Base-by-base conservation (phyloP, 1,140 invertebrate genomes). In the Stegodyphus dumicola region DNA sequence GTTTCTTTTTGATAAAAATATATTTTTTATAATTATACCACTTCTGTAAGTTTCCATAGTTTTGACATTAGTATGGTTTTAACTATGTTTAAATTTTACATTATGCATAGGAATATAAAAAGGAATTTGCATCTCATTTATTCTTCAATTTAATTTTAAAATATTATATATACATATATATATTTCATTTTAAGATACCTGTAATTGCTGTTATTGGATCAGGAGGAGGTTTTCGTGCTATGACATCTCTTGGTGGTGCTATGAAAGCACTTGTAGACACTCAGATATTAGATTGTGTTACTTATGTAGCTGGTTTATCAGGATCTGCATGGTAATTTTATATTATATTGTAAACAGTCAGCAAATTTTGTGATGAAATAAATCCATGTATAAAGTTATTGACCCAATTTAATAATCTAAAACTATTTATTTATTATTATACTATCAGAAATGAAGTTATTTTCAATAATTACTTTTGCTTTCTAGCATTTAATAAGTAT, bases 201-300 rank as follows among this genome's bases (percentile, higher is more conserved):
- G 89, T 89, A 9, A 89, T 92, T 17, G 91, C 89, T 10, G 88
- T 92, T 33, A 89, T 92, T n/a, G 92, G 91, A 0, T 92, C 91
- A 13, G 92, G 92, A 15, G 92, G 92, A 9, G 92, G 92, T 7
- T 92, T 92, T 88, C 90, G 92, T 10, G 92, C 92, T 17, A 91
- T 92, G 91, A 90, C 90, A 53, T 91, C 89, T 11, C 88, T 91
- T 33, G 90, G 91, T 88, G 92, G 91, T 6, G 92, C 90, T 7
- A 88, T 92, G 60, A 92, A 92, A 83, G 92, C 91, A 2, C 85
- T 92, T 11, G 85, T 89, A 10, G 90, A 91, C 48, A 88, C 88
- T 9, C 90, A 90, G 6, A 88, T 92, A 7, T 77, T 92, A 7
- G 91, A 92, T 87, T 91, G 90, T 85, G 71, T 88, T 15, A 90